Evolutionary conservation across 2,113 vertebrate species (phyloP), one percentile per base, ranked within the genome.

Genomic region (Turnix velox): DNA sequence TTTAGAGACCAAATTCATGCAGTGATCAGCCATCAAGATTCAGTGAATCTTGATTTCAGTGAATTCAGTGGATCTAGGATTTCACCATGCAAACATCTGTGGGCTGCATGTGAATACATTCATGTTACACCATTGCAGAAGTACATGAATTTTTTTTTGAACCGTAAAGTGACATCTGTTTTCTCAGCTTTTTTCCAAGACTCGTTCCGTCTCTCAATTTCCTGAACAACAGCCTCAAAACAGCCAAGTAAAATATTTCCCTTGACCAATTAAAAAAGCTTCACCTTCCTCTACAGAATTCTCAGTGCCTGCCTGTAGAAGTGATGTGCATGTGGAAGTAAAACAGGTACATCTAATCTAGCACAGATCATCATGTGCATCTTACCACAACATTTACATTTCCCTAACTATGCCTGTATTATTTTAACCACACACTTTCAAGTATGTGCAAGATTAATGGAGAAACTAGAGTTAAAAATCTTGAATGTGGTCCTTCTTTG

Each of bases 161-260:
- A 75, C 79, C 77, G 65, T 65, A 0, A 39, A 55, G 49, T 62
- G 43, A 89, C 95, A 95, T 93, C 92, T 91, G 92, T 68, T 84
- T 87, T 54, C 74, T 28, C n/a, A 82, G 67, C 58, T 87, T 10
- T 62, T 83, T 88, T 59, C 71, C 49, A 69, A 73, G 74, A 51
- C 35, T 90, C 42, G 25, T 54, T 62, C 66, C 73, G 27, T 25
- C 58, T 68, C 62, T 73, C 72, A 28, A 82, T 89, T 92, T 72
- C 61, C 90, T 51, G 43, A 72, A 52, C 18, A 91, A 52, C 57
- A 58, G 61, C 67, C 72, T 90, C 85, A 73, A 61, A 87, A 45
- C 28, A 85, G 39, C 3, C 27, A 80, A 94, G 58, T 49, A 35
- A 82, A 79, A 17, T 12, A 39, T 20, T 80, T 55, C 57, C 31